These are phyloP conservation scores for Thunnus albacares DNA, from an alignment of 2,797 vertebrate species.

Conservation along the genomic window DNA sequence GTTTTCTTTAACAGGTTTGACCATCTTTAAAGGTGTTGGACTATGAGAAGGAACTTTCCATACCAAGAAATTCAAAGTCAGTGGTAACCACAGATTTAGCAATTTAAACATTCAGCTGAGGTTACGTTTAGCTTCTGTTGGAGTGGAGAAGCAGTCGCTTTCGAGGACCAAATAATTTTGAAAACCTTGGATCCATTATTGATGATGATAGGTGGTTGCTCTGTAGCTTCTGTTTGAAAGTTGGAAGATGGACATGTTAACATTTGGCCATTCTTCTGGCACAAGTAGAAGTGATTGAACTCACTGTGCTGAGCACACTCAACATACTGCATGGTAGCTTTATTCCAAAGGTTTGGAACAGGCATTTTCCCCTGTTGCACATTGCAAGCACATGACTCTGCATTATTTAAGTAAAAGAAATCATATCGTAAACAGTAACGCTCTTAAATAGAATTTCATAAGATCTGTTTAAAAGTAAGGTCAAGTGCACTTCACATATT, in stretches of 20 bases:
- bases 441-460: neutral
- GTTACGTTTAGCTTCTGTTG: constrained; percentile 34
- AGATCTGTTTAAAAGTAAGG: neutral
- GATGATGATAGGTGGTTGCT: neutral
- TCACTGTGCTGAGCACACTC: neutral
- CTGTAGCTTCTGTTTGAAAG: neutral
- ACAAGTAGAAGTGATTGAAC: neutral
- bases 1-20: constrained; percentile 88
- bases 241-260: constrained; percentile 5
- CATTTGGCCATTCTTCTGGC: neutral
- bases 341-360: neutral
- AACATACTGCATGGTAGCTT: neutral
- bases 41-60: constrained; percentile 76
- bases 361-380: neutral
- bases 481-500: neutral
- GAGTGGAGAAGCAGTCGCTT: neutral
- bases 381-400: neutral
- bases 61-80: constrained; percentile 71
- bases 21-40: constrained; percentile 81
- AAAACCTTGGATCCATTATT: neutral
- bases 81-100: constrained; percentile 39
- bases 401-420: no score
- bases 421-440: neutral
- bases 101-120: neutral
- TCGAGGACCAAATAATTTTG: constrained; percentile 1